Base-by-base conservation (phyloP, 2,797 vertebrate genomes). In the Borostomias antarcticus region DNA sequence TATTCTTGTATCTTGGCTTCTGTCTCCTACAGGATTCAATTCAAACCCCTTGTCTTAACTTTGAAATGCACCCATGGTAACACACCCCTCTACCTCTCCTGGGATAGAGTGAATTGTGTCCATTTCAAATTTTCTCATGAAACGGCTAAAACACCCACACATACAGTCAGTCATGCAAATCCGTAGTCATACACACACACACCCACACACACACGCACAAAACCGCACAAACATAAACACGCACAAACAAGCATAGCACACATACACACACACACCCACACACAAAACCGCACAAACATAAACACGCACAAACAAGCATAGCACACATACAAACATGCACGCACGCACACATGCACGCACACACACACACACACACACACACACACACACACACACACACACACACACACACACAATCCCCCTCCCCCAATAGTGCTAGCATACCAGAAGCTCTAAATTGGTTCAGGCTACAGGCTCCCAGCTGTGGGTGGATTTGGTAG, bases 381-480 rank as follows among this genome's bases (percentile, higher is more conserved):
- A 65, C 57, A 58, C 67, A 65, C 17, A 45, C 59, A 69, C 35
- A 32, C 47, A 53, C 56, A 62, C n/a, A 52, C 52, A 60, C 50
- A 58, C 48, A 68, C 28, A 65, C 47, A 64, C 40, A 35, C 26
- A 26, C 51, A 52, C 43, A 73, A 62, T 56, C 61, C 48, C 58
- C 30, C 9, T 43, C 62, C 35, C 43, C 59, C 35, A 52, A 11
- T 70, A 58, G 68, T 40, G 43, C 7, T 29, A 57, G 52, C 67
- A 69, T 72, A 71, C 64, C 62, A 61, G 56, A 25, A 8, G 8
- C 19, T 66, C 58, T 70, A 58, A 67, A 75, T 72, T 69, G 48
- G 59, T 62, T 75, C 4, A 29, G 52, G 10, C 6, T 1, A 67
- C 59, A 76, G 19, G 13, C 23, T 73, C 32, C 64, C 69, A 73